Evolutionary conservation across 35 echinoderm and acorn worm genomes (phyloP).

Genomic region (Diadema setosum): DNA sequence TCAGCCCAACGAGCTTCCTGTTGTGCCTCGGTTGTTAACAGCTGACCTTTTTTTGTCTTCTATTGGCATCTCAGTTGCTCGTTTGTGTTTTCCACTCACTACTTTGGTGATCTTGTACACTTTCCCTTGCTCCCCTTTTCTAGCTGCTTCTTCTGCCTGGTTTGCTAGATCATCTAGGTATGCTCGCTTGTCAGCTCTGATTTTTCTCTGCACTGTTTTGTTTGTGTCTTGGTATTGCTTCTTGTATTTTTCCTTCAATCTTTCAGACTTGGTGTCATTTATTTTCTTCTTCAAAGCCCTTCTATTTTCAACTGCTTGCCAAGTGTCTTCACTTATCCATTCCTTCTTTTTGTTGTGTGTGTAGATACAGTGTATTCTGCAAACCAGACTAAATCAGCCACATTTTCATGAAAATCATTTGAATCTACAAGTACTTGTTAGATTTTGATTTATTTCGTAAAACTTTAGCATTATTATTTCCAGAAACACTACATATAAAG

Average conservation of each 20-base stretch:
- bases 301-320: background rate
- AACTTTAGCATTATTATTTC: too few relatives aligned
- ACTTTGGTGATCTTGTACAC: background rate
- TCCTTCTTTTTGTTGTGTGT: conserved; percentile 20
- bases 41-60: too few relatives aligned
- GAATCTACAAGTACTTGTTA: too few relatives aligned
- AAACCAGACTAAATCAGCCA: too few relatives aligned
- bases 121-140: background rate
- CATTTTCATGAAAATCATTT: too few relatives aligned
- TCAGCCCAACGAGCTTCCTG: background rate
- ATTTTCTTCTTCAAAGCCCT: background rate
- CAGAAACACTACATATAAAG: too few relatives aligned
- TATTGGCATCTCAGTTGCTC: too few relatives aligned
- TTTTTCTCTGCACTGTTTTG: background rate
- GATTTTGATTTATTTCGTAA: too few relatives aligned
- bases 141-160: background rate
- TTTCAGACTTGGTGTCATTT: conserved; percentile 1
- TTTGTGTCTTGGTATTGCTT: background rate
- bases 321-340: conserved; percentile 25
- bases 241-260: conserved; percentile 22
- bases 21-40: background rate
- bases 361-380: too few relatives aligned
- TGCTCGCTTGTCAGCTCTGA: background rate
- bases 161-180: background rate
- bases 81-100: too few relatives aligned